Percentiles rank a stretch among this genome's conserved stretches.
Conservation (phyloP, 2,888 invertebrate species). For the Noctua fimbriata region DNA sequence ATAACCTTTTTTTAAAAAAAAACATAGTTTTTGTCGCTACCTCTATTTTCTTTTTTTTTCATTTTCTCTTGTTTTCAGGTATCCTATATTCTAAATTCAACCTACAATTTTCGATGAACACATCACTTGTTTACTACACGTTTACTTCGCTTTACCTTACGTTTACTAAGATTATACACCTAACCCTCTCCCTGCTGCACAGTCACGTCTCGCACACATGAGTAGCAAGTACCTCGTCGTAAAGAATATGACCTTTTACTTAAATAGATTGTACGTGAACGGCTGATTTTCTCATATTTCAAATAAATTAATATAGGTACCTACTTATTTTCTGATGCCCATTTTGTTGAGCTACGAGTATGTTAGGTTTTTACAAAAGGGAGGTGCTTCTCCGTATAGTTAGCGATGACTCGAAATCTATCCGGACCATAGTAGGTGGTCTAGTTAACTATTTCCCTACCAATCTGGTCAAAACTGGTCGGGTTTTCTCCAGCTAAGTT, state of each 20-base stretch:
- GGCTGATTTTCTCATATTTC: constrained; percentile 38
- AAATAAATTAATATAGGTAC: neutral
- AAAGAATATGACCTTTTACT: constrained; percentile 80
- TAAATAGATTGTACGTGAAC: constrained; percentile 74
- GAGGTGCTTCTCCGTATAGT: too few species aligned
- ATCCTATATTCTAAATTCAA: neutral
- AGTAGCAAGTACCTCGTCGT: constrained; percentile 65
- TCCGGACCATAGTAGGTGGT: too few species aligned
- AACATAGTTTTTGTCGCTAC: neutral
- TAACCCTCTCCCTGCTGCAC: neutral
- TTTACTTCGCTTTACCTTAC: constrained; percentile 2
- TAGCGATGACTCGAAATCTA: too few species aligned
- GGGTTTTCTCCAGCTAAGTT: neutral
- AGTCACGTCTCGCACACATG: constrained; percentile 6
- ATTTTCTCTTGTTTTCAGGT: neutral
- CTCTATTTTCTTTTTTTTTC: neutral
- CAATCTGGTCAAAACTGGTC: too few species aligned
- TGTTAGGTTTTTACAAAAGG: too few species aligned
- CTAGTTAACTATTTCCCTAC: too few species aligned
- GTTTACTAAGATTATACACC: neutral
- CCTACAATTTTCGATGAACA: constrained; percentile 2
- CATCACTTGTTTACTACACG: neutral
- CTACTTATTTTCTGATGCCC: too few species aligned
- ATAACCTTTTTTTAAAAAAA: neutral
- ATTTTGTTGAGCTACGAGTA: too few species aligned